Evolutionary conservation across 2,888 invertebrate genomes (phyloP), one percentile per base, ranked within the genome.

Genomic region (Watsonalla cultraria): DNA sequence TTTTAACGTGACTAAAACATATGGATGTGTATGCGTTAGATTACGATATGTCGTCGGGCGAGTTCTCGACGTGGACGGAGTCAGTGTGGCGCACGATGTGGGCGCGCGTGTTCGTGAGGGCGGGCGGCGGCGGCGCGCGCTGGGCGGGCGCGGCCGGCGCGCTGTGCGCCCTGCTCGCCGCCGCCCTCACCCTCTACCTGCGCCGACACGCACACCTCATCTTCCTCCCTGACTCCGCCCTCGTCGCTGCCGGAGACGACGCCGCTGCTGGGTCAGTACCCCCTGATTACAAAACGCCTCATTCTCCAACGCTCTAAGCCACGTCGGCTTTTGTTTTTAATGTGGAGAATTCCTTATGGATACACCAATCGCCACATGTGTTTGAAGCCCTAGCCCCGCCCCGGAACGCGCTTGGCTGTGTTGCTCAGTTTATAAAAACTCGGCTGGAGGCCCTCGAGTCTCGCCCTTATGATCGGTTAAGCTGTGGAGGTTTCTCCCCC

Each of bases 61-160:
- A 91, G 66, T 98, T 94, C 81, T 96, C 97, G 5, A 94, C 96
- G 9, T 97, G 97, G 97, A 94, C 96, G 15, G 97, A 97, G 90
- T 97, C 97, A 0, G 93, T 95, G 46, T 98, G 97, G 97, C 89
- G 92, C 54, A 89, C 92, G 54, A 92, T 96, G 66, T 93, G 92
- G 66, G 94, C 96, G 57, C 92, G 95, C 60, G 93, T 97, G 89
- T 97, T 97, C 82, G 89, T 97, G 55, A 91, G 93, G 68, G 95
- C 97, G 50, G 91, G 95, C 9, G 91, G 92, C 8, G 76, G 68
- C 45, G 86, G 89, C 51, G 87, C 90, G 47, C 62, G 70, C 2
- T 61, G 65, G 24, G 88, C 89, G 5, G 77, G 72, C 2, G 58
- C 53, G 0, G 53, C 74, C 0, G 90, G 89, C 54, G 70, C 61